These are phyloP conservation scores for Morpho helenor DNA, from an alignment of 2,888 invertebrate species.

Conservation along the genomic window DNA sequence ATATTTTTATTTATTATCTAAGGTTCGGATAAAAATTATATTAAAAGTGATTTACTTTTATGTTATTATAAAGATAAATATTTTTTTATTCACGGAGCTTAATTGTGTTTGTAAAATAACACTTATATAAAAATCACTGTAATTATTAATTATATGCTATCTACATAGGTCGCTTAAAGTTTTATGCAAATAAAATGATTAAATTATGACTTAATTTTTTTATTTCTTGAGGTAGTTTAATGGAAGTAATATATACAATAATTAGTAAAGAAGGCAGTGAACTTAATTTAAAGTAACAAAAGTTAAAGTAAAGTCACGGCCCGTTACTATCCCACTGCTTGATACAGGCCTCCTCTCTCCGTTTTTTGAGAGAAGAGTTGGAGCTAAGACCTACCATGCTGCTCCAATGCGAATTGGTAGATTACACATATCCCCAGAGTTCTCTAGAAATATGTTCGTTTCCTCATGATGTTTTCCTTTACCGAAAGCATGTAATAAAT, in stretches of 20 bases:
- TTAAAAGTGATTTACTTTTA: conserved; percentile 56
- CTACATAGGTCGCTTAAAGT: conserved; percentile 59
- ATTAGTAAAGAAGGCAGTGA: conserved; percentile 15
- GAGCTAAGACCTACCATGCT: no score
- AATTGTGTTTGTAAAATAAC: conserved; percentile 57
- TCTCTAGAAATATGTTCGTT: no score
- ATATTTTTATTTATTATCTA: conserved; percentile 29
- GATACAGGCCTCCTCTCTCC: no score
- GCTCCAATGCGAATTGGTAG: no score
- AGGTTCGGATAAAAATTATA: conserved; percentile 33
- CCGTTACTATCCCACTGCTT: no score
- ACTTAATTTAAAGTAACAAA: neutral
- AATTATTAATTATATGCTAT: conserved; percentile 49
- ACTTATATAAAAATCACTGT: conserved; percentile 62
- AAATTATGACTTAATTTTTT: conserved; percentile 15
- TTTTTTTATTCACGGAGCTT: conserved; percentile 65
- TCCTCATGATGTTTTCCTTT: no score
- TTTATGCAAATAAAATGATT: conserved; percentile 64
- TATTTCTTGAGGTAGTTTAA: conserved; percentile 22
- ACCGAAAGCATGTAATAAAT: no score
- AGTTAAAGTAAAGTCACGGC: no score
- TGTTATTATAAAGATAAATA: conserved; percentile 54
- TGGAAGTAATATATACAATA: conserved; percentile 6
- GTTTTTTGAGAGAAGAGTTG: no score
- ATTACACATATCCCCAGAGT: no score